Evolutionary conservation across 2,888 invertebrate species (phyloP).

Genomic region (Pomacea canaliculata): DNA sequence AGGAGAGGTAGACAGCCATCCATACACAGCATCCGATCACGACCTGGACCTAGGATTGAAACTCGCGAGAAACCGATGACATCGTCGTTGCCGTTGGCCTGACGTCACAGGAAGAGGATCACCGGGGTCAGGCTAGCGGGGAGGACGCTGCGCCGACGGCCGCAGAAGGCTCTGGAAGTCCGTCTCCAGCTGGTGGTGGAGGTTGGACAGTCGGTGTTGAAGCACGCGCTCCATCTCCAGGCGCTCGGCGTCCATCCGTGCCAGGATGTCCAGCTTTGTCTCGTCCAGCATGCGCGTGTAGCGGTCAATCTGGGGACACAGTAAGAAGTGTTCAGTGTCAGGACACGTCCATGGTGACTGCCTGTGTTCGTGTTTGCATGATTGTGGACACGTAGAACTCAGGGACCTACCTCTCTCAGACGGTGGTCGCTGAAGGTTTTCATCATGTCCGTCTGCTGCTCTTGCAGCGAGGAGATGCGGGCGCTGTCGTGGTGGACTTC

Average conservation of each 20-base stretch:
- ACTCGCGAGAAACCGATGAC: too few relatives aligned
- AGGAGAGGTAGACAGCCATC: too few relatives aligned
- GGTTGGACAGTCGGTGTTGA: slow-evolving; percentile 23
- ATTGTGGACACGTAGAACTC: too few relatives aligned
- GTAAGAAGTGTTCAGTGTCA: background rate
- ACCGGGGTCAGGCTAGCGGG: too few relatives aligned
- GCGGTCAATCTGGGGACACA: slow-evolving; percentile 25
- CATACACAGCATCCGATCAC: too few relatives aligned
- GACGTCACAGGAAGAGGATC: too few relatives aligned
- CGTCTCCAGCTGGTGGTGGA: slow-evolving; percentile 25
- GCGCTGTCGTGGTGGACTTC: slow-evolving; percentile 33
- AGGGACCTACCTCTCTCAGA: background rate
- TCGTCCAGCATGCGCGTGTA: slow-evolving; percentile 34
- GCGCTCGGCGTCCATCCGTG: slow-evolving; percentile 39
- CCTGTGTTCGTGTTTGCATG: too few relatives aligned
- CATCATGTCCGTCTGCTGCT: slow-evolving; percentile 28
- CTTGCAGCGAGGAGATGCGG: slow-evolving; percentile 17
- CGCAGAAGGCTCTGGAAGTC: slow-evolving; percentile 14
- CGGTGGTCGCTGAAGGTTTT: slow-evolving; percentile 22
- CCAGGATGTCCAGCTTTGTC: slow-evolving; percentile 37
- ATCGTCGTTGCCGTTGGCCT: too few relatives aligned
- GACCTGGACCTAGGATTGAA: too few relatives aligned
- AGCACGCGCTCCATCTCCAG: slow-evolving; percentile 38
- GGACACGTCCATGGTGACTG: too few relatives aligned
- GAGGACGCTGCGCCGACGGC: background rate